Conservation (phyloP, 1,140 invertebrate species). For the Camponotus vicinus region DNA sequence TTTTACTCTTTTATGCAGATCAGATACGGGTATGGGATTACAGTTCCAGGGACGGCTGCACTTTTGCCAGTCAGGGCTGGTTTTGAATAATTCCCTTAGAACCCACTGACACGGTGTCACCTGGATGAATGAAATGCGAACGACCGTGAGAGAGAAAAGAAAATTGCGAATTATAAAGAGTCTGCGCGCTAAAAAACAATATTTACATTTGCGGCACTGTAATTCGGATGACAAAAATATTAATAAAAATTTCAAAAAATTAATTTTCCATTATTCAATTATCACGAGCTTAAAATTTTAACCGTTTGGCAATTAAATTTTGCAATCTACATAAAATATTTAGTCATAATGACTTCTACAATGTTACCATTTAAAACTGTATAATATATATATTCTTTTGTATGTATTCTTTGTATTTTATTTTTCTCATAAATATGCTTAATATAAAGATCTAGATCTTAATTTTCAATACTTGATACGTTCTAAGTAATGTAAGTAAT, state of each 20-base stretch:
- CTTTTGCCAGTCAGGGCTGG: conserved; percentile 80
- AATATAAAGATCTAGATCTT: too few relatives aligned
- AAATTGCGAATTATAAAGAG: conserved; percentile 61
- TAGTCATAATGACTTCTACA: too few relatives aligned
- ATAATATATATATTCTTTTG: too few relatives aligned
- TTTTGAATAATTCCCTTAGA: conserved; percentile 78
- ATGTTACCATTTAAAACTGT: too few relatives aligned
- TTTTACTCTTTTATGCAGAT: conserved; percentile 80
- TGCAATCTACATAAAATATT: not conserved
- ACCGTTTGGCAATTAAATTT: not conserved
- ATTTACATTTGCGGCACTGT: conserved; percentile 21
- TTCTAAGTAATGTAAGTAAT: too few relatives aligned
- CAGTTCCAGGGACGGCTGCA: conserved; percentile 78
- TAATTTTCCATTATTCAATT: not conserved
- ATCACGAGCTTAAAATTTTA: not conserved
- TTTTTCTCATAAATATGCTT: too few relatives aligned
- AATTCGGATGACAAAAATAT: conserved; percentile 7
- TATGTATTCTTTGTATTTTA: too few relatives aligned
- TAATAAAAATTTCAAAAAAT: conserved; percentile 18
- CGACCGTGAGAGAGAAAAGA: conserved; percentile 59
- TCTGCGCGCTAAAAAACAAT: conserved; percentile 47
- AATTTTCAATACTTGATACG: too few relatives aligned
- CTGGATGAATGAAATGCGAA: conserved; percentile 75
- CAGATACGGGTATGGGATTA: conserved; percentile 80
- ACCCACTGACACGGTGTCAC: conserved; percentile 77